Evolutionary conservation across 2,113 vertebrate genomes (phyloP), one percentile per base, ranked within the genome.

Genomic region (Meriones unguiculatus): DNA sequence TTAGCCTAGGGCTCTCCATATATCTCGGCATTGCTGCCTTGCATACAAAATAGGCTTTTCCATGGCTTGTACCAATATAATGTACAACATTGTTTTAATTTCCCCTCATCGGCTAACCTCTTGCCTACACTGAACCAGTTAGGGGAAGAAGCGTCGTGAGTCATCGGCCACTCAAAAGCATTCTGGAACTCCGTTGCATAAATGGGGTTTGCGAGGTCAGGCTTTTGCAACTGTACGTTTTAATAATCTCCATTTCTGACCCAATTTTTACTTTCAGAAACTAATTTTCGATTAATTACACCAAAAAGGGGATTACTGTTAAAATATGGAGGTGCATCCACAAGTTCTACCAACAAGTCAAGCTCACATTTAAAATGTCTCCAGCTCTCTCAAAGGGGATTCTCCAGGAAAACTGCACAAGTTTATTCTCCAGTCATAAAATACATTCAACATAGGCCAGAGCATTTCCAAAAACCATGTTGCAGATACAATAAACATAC

Each of bases 41-140:
- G 99, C 99, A 99, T 99, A 99, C 99, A 99, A 99, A 99, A 99
- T 98, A 99, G 99, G 98, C 84, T 99, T 99, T 99, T 98, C 99
- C 98, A 99, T 99, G 99, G 99, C 98, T 99, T 98, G 98, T 99
- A 99, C 99, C 99, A 99, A 99, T 99, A 98, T 99, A 99, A 99
- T 99, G 99, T 99, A 99, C 98, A 99, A 99, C 99, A 99, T 98
- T 99, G 99, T 99, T 99, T 99, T 98, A 99, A 99, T 98, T 98
- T 99, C 98, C 98, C 98, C 97, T 98, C 96, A 97, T 97, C 87
- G 90, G 98, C 98, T 98, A 98, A 98, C 98, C 98, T 98, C 98
- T 98, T 97, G 98, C 98, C 98, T 98, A 97, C 97, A 95, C 95
- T 96, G 0, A 32, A 96, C 98, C 98, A 97, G 98, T 85, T 96